Evolutionary conservation across 53 echinoderm and acorn worm genomes (phyloP).

Genomic region (Zoroaster sp.): DNA sequence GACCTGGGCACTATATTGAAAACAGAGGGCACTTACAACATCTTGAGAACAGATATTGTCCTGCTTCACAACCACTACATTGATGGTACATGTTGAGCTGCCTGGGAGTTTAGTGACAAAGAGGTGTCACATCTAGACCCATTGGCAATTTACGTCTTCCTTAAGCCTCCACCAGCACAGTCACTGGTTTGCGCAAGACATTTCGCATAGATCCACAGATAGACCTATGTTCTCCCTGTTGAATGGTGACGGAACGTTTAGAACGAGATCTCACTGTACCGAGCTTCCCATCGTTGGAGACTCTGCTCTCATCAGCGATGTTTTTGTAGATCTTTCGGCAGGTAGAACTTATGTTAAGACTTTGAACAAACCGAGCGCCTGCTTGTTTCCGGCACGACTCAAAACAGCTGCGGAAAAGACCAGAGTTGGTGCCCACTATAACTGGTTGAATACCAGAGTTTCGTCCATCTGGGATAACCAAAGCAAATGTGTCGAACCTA

Average conservation of each 20-base stretch:
- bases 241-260: neutral
- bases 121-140: conserved; percentile 21
- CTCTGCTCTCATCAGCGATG: neutral
- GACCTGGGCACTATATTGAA: neutral
- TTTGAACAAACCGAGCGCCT: neutral
- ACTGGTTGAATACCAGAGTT: neutral
- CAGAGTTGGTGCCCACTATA: conserved; percentile 66
- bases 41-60: conserved; percentile 24
- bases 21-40: conserved; percentile 10
- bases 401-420: conserved; percentile 45
- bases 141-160: neutral
- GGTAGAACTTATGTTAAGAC: conserved; percentile 12
- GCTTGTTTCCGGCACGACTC: conserved; percentile 16
- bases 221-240: neutral
- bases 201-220: conserved; percentile 39
- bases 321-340: conserved; percentile 17
- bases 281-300: conserved; percentile 18
- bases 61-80: neutral
- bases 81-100: neutral
- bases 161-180: conserved; percentile 4
- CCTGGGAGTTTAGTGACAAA: conserved; percentile 14
- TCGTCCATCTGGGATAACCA: conserved; percentile 51
- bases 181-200: neutral
- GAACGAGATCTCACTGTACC: conserved; percentile 10
- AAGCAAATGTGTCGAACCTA: conserved; percentile 13